phyloP scores from a whole-genome alignment of 2,113 vertebrate species.

The Bos taurus region DNA sequence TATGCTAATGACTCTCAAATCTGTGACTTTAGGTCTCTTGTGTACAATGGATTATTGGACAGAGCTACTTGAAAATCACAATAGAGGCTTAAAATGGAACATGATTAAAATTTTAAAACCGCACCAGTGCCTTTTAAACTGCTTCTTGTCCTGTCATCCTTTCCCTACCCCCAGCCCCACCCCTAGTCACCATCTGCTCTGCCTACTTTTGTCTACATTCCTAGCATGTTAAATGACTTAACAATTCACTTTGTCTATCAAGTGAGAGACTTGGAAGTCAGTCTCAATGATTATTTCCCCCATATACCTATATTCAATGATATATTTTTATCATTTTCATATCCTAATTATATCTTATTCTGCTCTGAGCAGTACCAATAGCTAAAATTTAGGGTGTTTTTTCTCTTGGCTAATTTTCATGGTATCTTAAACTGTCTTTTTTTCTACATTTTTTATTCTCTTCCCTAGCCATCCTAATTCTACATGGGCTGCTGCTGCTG shows the following conservation, averaged over 20 bases:
- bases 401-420: not conserved
- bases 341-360: not conserved
- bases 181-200: not conserved
- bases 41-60: not conserved
- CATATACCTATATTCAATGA: not conserved
- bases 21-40: not conserved
- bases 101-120: conserved; percentile 29
- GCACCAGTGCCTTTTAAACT: not conserved
- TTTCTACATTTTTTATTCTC: not conserved
- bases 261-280: not conserved
- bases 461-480: not conserved
- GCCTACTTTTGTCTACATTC: not conserved
- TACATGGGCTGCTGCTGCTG: not conserved
- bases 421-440: not conserved
- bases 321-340: not conserved
- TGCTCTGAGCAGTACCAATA: not conserved
- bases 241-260: not conserved
- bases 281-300: not conserved
- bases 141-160: not conserved
- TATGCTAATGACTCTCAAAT: conserved; percentile 47
- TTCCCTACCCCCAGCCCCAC: not conserved
- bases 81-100: not conserved
- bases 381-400: not conserved
- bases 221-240: not conserved
- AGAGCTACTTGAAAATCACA: conserved; percentile 25